Evolutionary conservation across 1,140 invertebrate genomes (phyloP).

Genomic region (Gonatopus flavifemur): DNA sequence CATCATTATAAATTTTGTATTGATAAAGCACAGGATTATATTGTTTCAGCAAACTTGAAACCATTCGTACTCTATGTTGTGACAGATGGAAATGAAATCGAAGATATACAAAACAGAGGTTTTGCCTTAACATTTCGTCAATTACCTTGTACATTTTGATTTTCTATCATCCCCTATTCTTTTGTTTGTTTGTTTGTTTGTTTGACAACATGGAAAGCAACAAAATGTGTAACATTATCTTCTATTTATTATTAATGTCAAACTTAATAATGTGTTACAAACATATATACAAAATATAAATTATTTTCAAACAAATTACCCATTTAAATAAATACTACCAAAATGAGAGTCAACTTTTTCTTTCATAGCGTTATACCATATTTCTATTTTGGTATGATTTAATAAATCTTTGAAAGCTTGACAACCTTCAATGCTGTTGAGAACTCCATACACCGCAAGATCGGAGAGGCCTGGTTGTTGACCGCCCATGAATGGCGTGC

Average conservation of each 20-base stretch:
- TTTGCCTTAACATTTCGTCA: slow-evolving; percentile 72
- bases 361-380: slow-evolving; percentile 61
- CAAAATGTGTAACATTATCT: slow-evolving; percentile 8
- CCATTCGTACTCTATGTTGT: slow-evolving; percentile 76
- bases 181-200: too few relatives aligned
- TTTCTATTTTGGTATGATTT: slow-evolving; percentile 70
- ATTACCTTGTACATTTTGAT: slow-evolving; percentile 60
- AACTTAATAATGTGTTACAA: too few relatives aligned
- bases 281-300: too few relatives aligned
- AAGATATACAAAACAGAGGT: slow-evolving; percentile 70
- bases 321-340: slow-evolving; percentile 40
- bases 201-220: too few relatives aligned
- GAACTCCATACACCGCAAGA: slow-evolving; percentile 88
- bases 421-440: slow-evolving; percentile 95
- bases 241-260: too few relatives aligned
- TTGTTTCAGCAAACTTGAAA: slow-evolving; percentile 58
- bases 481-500: slow-evolving; percentile 81
- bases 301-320: slow-evolving; percentile 13
- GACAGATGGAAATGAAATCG: slow-evolving; percentile 64
- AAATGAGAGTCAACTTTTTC: slow-evolving; percentile 57
- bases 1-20: slow-evolving; percentile 5
- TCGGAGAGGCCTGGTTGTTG: slow-evolving; percentile 88
- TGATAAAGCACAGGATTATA: neutral
- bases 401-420: slow-evolving; percentile 84
- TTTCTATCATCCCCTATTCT: too few relatives aligned